These are phyloP conservation scores for Lipophrys pholis DNA, from an alignment of 2,113 vertebrate genomes.

Conservation along the genomic window DNA sequence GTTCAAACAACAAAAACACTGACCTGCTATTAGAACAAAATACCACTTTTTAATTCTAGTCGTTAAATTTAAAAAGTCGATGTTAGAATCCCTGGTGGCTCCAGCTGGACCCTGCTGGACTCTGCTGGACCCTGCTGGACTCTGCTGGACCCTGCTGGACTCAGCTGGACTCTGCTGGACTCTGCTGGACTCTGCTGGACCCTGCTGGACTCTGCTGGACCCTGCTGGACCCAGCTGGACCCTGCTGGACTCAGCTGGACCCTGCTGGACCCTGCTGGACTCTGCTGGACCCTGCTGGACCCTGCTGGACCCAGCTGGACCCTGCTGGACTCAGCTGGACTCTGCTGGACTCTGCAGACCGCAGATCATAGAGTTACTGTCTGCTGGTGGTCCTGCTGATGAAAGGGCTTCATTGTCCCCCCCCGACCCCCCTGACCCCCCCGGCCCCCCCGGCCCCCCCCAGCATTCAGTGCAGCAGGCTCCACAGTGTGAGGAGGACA, in stretches of 20 bases:
- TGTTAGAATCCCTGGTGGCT: neutral
- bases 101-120: neutral
- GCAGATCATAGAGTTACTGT: conserved; percentile 26
- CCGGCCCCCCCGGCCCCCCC: too few species aligned
- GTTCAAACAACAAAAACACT: too few species aligned
- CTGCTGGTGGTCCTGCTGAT: conserved; percentile 24
- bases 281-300: neutral
- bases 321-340: neutral
- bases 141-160: too few species aligned
- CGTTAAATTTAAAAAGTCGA: too few species aligned
- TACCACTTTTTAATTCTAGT: too few species aligned
- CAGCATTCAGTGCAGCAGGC: conserved; percentile 56
- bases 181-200: neutral
- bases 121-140: neutral
- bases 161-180: neutral
- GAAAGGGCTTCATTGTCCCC: conserved; percentile 64
- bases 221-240: neutral
- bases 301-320: neutral
- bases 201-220: neutral
- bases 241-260: too few species aligned
- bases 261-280: neutral
- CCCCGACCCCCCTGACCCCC: neutral
- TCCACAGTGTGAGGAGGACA: conserved; percentile 68
- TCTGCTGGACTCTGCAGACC: neutral
- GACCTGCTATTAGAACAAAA: too few species aligned